Conservation (phyloP, 1,140 invertebrate species). For the Subanguina moxae region DNA sequence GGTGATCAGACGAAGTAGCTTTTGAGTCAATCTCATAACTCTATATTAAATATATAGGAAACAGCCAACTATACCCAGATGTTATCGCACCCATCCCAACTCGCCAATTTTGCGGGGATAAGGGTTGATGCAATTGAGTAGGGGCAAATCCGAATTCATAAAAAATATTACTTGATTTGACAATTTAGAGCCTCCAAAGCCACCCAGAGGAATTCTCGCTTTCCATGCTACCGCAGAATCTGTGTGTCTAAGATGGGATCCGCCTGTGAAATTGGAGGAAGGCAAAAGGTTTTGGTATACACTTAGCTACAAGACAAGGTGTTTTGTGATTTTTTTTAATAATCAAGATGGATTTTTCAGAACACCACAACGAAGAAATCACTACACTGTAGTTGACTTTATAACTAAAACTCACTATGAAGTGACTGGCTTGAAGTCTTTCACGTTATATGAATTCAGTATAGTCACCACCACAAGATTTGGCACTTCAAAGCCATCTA, state of each 20-base stretch:
- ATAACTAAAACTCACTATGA: slow-evolving; percentile 51
- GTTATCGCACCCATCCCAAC: no score
- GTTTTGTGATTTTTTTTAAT: background rate
- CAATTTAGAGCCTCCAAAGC: slow-evolving; percentile 39
- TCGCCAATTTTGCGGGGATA: no score
- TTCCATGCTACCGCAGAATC: slow-evolving; percentile 58
- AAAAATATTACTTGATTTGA: no score
- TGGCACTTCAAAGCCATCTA: slow-evolving; percentile 49
- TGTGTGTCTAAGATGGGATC: slow-evolving; percentile 54
- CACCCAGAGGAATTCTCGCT: slow-evolving; percentile 50
- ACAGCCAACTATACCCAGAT: no score
- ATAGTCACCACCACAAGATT: slow-evolving; percentile 52
- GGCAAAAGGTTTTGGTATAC: slow-evolving; percentile 58
- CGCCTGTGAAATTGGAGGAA: slow-evolving; percentile 49
- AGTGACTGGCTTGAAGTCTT: slow-evolving; percentile 50
- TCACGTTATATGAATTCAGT: slow-evolving; percentile 58
- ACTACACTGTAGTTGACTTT: slow-evolving; percentile 58
- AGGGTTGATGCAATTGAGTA: background rate
- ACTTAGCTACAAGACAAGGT: slow-evolving; percentile 43
- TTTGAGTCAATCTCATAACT: no score
- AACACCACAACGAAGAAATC: slow-evolving; percentile 47
- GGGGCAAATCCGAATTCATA: no score
- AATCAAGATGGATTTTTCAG: slow-evolving; percentile 20
- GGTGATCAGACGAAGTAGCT: no score
- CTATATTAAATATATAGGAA: no score